Evolutionary conservation across 2,113 vertebrate species (phyloP).

Genomic region (Cynocephalus volans): DNA sequence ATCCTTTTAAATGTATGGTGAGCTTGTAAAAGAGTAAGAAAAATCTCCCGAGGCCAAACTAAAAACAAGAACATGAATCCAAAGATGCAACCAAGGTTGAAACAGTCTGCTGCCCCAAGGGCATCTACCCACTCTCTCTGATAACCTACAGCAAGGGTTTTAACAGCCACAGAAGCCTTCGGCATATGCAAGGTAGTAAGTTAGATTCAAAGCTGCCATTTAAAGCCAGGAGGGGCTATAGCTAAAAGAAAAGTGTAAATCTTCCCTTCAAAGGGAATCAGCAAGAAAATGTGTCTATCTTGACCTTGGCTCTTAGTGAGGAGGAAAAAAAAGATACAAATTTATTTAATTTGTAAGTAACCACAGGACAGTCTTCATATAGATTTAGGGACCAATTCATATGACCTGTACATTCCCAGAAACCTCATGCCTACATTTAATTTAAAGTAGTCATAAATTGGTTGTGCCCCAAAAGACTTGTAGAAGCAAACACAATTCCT

Average conservation of each 20-base stretch:
- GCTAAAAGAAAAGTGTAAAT: conserved; percentile 39
- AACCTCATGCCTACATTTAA: conserved; percentile 11
- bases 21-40: conserved; percentile 24
- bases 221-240: not conserved
- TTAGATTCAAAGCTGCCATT: not conserved
- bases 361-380: not conserved
- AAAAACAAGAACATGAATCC: conserved; percentile 40
- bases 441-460: not conserved
- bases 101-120: not conserved
- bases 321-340: not conserved
- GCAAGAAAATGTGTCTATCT: not conserved
- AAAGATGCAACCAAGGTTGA: not conserved
- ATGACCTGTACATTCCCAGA: not conserved
- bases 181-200: not conserved
- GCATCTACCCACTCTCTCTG: not conserved
- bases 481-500: not conserved
- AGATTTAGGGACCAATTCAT: not conserved
- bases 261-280: not conserved
- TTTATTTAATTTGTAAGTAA: not conserved
- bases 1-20: conserved; percentile 60
- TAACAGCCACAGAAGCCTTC: not conserved
- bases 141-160: not conserved
- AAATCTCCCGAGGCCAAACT: conserved; percentile 27
- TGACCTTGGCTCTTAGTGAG: not conserved
- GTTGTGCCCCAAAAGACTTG: not conserved